Conservation (phyloP, 2,888 invertebrate genomes). For the Tetragonisca angustula region DNA sequence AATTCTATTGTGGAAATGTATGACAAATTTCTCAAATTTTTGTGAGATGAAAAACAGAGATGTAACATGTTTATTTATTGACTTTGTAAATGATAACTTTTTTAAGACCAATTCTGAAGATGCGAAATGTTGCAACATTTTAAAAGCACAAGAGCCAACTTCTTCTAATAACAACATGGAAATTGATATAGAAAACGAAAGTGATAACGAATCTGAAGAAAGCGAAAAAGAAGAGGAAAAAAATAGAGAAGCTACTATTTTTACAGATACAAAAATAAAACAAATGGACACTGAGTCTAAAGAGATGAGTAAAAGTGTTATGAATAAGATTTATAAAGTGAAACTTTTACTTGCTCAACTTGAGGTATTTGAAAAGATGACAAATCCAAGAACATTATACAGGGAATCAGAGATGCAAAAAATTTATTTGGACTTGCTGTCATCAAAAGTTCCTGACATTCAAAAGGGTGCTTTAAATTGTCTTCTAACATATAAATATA, state of each 20-base stretch:
- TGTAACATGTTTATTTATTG: slow-evolving; percentile 91
- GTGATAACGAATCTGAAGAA: slow-evolving; percentile 82
- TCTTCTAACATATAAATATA: slow-evolving; percentile 93
- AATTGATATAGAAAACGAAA: slow-evolving; percentile 69
- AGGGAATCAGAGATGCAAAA: slow-evolving; percentile 90
- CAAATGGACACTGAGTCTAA: slow-evolving; percentile 51
- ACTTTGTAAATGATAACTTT: slow-evolving; percentile 90
- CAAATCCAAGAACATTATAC: slow-evolving; percentile 92
- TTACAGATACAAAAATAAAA: slow-evolving; percentile 54
- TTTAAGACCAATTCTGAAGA: slow-evolving; percentile 86
- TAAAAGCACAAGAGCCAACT: slow-evolving; percentile 75
- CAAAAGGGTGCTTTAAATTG: slow-evolving; percentile 95
- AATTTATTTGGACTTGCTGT: slow-evolving; percentile 92
- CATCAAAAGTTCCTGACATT: slow-evolving; percentile 90
- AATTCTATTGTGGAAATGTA: slow-evolving; percentile 91
- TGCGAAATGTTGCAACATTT: slow-evolving; percentile 86
- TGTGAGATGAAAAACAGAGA: slow-evolving; percentile 93
- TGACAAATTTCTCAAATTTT: slow-evolving; percentile 90
- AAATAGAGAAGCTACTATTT: slow-evolving; percentile 66
- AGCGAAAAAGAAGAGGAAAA: slow-evolving; percentile 75
- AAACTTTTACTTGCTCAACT: slow-evolving; percentile 88
- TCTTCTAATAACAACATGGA: slow-evolving; percentile 26
- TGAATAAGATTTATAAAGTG: slow-evolving; percentile 66
- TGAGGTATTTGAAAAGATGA: slow-evolving; percentile 91
- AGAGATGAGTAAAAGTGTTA: slow-evolving; percentile 42